Evolutionary conservation across 2,113 vertebrate genomes (phyloP).

Genomic region (Kobus ellipsiprymnus): DNA sequence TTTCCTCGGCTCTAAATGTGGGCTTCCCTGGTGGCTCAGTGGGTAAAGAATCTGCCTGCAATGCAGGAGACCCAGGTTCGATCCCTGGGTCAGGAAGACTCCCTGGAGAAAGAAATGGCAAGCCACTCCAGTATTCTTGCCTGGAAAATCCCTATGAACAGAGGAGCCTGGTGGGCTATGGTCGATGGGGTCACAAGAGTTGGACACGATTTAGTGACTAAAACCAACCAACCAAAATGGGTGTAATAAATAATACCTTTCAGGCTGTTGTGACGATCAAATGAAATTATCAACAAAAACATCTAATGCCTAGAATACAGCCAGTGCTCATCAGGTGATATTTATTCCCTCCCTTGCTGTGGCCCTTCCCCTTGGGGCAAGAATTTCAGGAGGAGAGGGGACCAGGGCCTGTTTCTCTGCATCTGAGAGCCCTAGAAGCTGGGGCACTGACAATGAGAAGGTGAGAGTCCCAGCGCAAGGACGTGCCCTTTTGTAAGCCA

Average conservation of each 20-base stretch:
- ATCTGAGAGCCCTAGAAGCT: neutral
- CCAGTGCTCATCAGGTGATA: neutral
- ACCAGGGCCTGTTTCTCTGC: neutral
- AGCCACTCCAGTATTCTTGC: neutral
- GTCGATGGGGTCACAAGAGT: neutral
- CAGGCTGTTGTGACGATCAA: neutral
- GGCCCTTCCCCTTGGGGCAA: neutral
- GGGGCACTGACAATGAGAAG: neutral
- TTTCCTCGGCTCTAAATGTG: neutral
- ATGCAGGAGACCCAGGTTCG: neutral
- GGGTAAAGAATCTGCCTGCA: neutral
- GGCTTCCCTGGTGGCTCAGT: neutral
- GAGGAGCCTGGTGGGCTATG: neutral
- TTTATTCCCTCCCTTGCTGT: neutral
- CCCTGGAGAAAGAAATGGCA: neutral
- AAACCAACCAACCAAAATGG: neutral
- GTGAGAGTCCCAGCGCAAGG: neutral
- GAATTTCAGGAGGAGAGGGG: neutral
- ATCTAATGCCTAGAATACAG: neutral
- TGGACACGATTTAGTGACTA: neutral
- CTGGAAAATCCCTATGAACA: neutral
- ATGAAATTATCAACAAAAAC: neutral
- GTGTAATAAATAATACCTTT: neutral
- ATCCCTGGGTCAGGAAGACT: neutral
- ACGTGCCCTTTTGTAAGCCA: neutral